Base-by-base conservation (phyloP, 2,113 vertebrate species). In the Aleadryas rufinucha region DNA sequence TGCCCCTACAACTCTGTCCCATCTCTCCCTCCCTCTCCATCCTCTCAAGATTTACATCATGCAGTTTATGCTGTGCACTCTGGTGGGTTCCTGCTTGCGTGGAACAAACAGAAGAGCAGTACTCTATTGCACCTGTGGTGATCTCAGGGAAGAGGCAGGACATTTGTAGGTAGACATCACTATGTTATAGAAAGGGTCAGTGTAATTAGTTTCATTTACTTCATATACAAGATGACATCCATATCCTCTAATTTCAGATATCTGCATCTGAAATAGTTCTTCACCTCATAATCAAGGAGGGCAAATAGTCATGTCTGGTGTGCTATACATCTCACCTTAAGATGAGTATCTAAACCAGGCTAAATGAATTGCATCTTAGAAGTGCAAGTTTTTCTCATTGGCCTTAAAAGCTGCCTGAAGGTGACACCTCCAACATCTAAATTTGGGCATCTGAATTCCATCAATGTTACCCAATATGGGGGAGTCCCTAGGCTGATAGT, bases 281-380 rank as follows among this genome's bases (percentile, higher is more conserved):
- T 94, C 23, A n/a, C 71, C 90, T 95, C 84, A 56, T 92, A 90
- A 77, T 90, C 35, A 86, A 56, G 86, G 64, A 92, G 76, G 80
- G 30, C 35, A 84, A 89, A 90, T 63, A 89, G 47, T 47, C 42
- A 59, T 3, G 17, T 92, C 64, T 95, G 64, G 30, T 50, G 44
- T 84, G 83, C 80, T 72, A 0, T 86, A 75, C 56, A 26, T 78
- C 27, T 93, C 39, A 86, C 83, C 52, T 79, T 54, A n/a, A 77
- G 75, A 75, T 76, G 33, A 77, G 16, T 64, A 59, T 69, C 68
- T 92, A 80, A 95, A 90, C n/a, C 70, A 69, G 42, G 68, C 37
- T 90, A 90, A 90, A 80, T 86, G 2, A 95, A 92, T 95, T 77
- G 68, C 71, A 11, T 57, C 59, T 93, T 59, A 70, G 37, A 92